phyloP scores from a whole-genome alignment of 2,797 vertebrate genomes.

The Darevskia mixta region DNA sequence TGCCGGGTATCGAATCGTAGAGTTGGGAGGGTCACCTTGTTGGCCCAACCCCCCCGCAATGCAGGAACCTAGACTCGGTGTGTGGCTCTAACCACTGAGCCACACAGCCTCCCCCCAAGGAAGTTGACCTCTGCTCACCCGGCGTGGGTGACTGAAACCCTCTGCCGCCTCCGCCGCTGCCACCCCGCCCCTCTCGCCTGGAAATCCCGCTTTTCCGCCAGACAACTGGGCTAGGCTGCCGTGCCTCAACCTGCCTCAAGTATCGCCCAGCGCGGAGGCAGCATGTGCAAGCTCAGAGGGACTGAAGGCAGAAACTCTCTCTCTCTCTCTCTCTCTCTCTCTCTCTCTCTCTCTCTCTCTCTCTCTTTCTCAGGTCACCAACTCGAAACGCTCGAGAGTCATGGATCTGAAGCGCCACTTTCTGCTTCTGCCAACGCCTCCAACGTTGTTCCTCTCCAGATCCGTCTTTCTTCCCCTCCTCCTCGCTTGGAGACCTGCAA shows the following conservation, averaged over 20 bases:
- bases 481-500: constrained; percentile 30
- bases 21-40: too few relatives aligned
- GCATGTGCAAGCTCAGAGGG: neutral
- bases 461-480: neutral
- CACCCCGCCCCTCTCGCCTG: neutral
- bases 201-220: constrained; percentile 24
- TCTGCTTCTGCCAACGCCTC: rapidly evolving
- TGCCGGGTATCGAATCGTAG: too few relatives aligned
- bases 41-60: too few relatives aligned
- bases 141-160: constrained; percentile 26
- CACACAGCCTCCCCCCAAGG: too few relatives aligned
- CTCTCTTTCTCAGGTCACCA: neutral
- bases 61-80: too few relatives aligned
- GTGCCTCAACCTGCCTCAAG: constrained; percentile 48
- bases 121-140: neutral
- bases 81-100: too few relatives aligned
- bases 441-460: neutral
- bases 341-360: neutral
- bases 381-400: rapidly evolving
- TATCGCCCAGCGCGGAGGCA: neutral
- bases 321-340: neutral
- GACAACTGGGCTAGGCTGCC: neutral
- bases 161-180: neutral
- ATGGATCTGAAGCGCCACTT: too few relatives aligned
- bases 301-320: neutral